phyloP scores from a whole-genome alignment of 2,797 vertebrate species.

The Acipenser ruthenus region DNA sequence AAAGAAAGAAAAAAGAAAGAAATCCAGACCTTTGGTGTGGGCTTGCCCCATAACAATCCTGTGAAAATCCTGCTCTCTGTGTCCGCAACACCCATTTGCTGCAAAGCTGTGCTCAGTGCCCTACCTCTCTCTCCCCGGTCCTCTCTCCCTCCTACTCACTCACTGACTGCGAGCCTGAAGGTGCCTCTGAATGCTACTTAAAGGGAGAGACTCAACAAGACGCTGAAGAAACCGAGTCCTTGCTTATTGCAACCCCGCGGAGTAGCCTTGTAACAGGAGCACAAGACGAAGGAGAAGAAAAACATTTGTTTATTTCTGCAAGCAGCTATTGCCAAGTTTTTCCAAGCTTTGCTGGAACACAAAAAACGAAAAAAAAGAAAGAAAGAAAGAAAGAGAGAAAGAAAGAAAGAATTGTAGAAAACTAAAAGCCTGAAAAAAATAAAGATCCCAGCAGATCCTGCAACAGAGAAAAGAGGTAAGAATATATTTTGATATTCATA shows the following conservation, averaged over 20 bases:
- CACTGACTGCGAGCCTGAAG: slow-evolving; percentile 63
- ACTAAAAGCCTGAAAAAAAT: no score
- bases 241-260: slow-evolving; percentile 12
- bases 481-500: slow-evolving; percentile 25
- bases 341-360: slow-evolving; percentile 42
- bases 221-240: slow-evolving; percentile 43
- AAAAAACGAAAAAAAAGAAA: slow-evolving; percentile 51
- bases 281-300: slow-evolving; percentile 32
- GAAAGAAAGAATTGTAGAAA: no score
- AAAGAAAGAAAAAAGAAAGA: slow-evolving; percentile 28
- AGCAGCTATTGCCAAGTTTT: slow-evolving; percentile 12
- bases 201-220: slow-evolving; percentile 47
- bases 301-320: slow-evolving; percentile 3
- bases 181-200: slow-evolving; percentile 63
- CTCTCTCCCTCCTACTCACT: slow-evolving; percentile 66
- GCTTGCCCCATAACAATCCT: slow-evolving; percentile 62
- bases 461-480: slow-evolving; percentile 35
- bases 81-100: slow-evolving; percentile 44
- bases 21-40: slow-evolving; percentile 56
- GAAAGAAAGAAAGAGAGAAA: no score
- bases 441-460: neutral
- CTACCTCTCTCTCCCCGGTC: slow-evolving; percentile 33
- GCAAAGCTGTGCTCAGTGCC: slow-evolving; percentile 40
- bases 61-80: slow-evolving; percentile 44
- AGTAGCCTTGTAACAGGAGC: slow-evolving; percentile 18